Percentiles rank a stretch among this genome's conserved stretches.
These are phyloP conservation scores for Sminthurides aquaticus DNA, from an alignment of 2,888 invertebrate species.

Conservation along the genomic window DNA sequence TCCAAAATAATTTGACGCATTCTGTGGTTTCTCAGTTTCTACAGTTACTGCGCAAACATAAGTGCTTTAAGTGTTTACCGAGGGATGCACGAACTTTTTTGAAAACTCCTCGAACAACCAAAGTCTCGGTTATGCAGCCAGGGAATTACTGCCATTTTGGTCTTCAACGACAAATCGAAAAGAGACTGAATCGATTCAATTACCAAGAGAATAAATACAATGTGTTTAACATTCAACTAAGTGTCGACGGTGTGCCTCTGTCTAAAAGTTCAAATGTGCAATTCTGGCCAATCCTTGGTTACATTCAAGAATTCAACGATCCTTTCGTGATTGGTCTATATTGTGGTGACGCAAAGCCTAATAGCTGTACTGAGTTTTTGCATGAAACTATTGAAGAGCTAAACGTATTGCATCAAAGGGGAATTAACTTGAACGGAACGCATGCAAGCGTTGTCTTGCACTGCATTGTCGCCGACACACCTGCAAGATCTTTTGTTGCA, in stretches of 20 bases:
- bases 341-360: constrained; percentile 15
- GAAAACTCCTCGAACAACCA: constrained; percentile 10
- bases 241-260: constrained; percentile 17
- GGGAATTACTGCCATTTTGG: constrained; percentile 20
- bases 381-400: constrained; percentile 2
- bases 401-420: neutral
- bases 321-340: constrained; percentile 11
- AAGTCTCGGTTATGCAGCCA: neutral
- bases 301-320: neutral
- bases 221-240: constrained; percentile 5
- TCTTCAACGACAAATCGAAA: neutral
- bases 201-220: neutral
- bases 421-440: neutral
- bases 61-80: neutral
- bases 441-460: neutral
- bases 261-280: neutral
- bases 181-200: neutral
- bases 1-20: constrained; percentile 9
- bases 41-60: neutral
- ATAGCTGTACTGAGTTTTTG: neutral
- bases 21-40: neutral
- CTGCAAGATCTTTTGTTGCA: constrained; percentile 9
- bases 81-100: constrained; percentile 16
- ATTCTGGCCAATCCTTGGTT: constrained; percentile 22
- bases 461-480: constrained; percentile 18